Conservation (phyloP, 2,797 vertebrate species). For the Meriones psammophilus region DNA sequence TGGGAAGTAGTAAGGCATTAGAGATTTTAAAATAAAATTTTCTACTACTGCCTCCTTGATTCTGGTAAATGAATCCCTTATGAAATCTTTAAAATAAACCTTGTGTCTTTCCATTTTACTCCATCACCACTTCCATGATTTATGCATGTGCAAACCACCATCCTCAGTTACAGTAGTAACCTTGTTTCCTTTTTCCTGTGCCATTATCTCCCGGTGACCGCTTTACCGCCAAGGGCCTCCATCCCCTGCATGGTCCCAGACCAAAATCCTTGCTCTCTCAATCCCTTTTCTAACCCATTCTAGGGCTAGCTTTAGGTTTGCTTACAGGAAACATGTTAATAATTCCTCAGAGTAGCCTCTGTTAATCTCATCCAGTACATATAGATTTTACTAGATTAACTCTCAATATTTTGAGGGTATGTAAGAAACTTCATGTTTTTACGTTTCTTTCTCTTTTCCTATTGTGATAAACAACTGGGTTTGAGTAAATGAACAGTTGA, state of each 20-base stretch:
- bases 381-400: background rate
- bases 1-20: too few relatives aligned
- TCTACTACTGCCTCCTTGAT: background rate
- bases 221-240: background rate
- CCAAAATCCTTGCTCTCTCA: background rate
- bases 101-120: background rate
- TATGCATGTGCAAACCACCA: background rate
- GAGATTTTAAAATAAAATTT: background rate
- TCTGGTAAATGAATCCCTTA: background rate
- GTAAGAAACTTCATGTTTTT: background rate
- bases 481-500: conserved; percentile 36
- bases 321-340: background rate
- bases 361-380: background rate
- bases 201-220: background rate
- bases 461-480: conserved; percentile 30
- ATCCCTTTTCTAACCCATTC: background rate
- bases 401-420: conserved; percentile 22
- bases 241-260: too few relatives aligned
- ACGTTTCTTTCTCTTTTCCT: background rate
- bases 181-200: background rate
- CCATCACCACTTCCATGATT: background rate
- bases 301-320: background rate
- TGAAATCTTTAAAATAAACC: background rate
- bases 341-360: background rate
- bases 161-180: background rate